Base-by-base conservation (phyloP, 2,888 invertebrate species). In the Entomobrya proxima region DNA sequence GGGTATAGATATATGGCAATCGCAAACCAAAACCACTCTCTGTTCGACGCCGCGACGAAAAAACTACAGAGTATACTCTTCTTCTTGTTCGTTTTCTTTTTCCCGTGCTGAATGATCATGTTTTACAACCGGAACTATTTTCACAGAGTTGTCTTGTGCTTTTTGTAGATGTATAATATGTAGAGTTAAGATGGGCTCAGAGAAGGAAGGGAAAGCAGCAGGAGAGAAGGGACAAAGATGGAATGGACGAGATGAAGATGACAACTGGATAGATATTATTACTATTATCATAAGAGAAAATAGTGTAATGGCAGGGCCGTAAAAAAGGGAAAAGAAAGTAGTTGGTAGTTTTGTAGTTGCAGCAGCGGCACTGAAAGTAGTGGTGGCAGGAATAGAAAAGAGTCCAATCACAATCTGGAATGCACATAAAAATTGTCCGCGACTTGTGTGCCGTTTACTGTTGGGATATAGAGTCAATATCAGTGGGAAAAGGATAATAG, bases 51-150 rank as follows among this genome's bases (percentile, higher is more conserved):
- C n/a, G n/a, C n/a, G n/a, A n/a, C n/a, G n/a, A n/a, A n/a, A n/a
- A n/a, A n/a, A n/a, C n/a, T n/a, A n/a, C n/a, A n/a, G n/a, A n/a
- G n/a, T n/a, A n/a, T n/a, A n/a, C 47, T 52, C 52, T 27, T 27
- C 61, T 61, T 27, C 32, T 30, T 27, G 30, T 9, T 47, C 47
- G 3, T 67, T 27, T 67, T 37, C 67, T 35, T 18, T 24, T 21
- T 37, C 27, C 21, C 21, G 18, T 18, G 13, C 67, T 67, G 18
- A 67, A 75, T 55, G 75, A 75, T 50, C 75, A 75, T 75, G 55
- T 75, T 75, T 75, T 75, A 75, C 75, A 75, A 75, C 75, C 75
- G 75, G 55, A 75, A 75, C 52, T 75, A 75, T 75, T 75, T 52
- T 52, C 61, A 30, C 61, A 61, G 32, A 35, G 69, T 69, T 40